Conservation (phyloP, 2,797 vertebrate species). For the Holocentrus rufus region DNA sequence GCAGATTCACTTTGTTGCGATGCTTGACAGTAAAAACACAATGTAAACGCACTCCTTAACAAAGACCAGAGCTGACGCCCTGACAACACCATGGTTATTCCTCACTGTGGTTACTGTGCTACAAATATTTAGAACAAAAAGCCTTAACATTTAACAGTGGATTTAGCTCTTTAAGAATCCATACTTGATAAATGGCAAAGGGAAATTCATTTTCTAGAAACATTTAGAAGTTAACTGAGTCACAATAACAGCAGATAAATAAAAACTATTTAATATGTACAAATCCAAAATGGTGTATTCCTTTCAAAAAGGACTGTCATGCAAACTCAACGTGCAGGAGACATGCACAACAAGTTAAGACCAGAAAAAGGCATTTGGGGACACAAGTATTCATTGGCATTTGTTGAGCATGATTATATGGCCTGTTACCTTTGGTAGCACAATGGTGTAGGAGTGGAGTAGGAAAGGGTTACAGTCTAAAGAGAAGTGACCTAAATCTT, state of each 20-base stretch:
- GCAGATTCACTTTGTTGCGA: background rate
- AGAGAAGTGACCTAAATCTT: slow-evolving; percentile 6
- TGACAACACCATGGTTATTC: slow-evolving; percentile 13
- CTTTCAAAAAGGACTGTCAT: slow-evolving; percentile 56
- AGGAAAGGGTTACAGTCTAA: background rate
- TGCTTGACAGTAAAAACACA: slow-evolving; percentile 7
- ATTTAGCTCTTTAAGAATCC: slow-evolving; percentile 26
- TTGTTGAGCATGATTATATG: slow-evolving; percentile 29
- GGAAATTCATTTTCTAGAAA: slow-evolving; percentile 26
- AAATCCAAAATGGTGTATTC: slow-evolving; percentile 33
- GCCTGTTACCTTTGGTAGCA: slow-evolving; percentile 60
- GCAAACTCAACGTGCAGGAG: slow-evolving; percentile 67
- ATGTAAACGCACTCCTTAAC: background rate
- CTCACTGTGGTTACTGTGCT: slow-evolving; percentile 41
- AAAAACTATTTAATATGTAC: slow-evolving; percentile 51
- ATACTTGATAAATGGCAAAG: slow-evolving; percentile 12
- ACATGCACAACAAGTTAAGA: slow-evolving; percentile 57
- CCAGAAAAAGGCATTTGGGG: slow-evolving; percentile 42
- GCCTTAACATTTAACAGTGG: slow-evolving; percentile 10
- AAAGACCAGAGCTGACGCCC: slow-evolving; percentile 8
- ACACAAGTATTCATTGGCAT: slow-evolving; percentile 44
- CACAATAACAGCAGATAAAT: slow-evolving; percentile 45
- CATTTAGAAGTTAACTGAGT: slow-evolving; percentile 29
- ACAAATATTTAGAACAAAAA: slow-evolving; percentile 44
- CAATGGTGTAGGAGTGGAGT: slow-evolving; percentile 15